These are phyloP conservation scores for Metacarcinus magister DNA, from an alignment of 2,888 invertebrate genomes.

Conservation along the genomic window DNA sequence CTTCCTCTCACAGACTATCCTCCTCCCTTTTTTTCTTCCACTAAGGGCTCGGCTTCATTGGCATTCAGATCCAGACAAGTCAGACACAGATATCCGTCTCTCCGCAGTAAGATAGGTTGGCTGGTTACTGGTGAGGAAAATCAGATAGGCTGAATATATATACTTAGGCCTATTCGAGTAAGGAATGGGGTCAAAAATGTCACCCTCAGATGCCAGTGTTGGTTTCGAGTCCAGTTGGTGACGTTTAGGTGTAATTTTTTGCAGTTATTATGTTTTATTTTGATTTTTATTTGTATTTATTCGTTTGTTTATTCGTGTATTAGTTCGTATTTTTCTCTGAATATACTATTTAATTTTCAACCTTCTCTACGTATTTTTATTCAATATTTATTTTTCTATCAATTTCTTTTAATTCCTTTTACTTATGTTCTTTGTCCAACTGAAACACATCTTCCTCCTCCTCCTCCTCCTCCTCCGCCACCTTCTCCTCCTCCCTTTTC, in stretches of 20 bases:
- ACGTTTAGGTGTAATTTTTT: neutral
- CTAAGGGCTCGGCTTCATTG: neutral
- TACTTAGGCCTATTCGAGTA: neutral
- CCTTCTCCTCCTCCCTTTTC: neutral
- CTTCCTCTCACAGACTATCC: too few relatives aligned
- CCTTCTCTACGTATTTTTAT: too few relatives aligned
- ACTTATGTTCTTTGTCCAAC: neutral
- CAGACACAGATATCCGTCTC: conserved; percentile 8
- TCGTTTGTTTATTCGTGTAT: neutral
- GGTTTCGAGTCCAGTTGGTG: neutral
- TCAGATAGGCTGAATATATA: neutral
- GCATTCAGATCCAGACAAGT: neutral
- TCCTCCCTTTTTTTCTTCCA: neutral
- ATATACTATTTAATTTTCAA: too few relatives aligned
- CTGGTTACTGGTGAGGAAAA: conserved; percentile 15
- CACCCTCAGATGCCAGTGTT: neutral
- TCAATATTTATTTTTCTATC: too few relatives aligned
- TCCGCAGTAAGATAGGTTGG: neutral
- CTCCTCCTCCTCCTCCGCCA: neutral
- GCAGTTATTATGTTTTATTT: too few relatives aligned
- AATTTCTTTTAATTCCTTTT: neutral
- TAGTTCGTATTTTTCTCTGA: neutral
- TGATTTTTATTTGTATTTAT: neutral
- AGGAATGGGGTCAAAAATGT: neutral
- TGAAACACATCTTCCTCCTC: neutral